phyloP scores from a whole-genome alignment of 2,888 invertebrate species.

The Cerastoderma edule region DNA sequence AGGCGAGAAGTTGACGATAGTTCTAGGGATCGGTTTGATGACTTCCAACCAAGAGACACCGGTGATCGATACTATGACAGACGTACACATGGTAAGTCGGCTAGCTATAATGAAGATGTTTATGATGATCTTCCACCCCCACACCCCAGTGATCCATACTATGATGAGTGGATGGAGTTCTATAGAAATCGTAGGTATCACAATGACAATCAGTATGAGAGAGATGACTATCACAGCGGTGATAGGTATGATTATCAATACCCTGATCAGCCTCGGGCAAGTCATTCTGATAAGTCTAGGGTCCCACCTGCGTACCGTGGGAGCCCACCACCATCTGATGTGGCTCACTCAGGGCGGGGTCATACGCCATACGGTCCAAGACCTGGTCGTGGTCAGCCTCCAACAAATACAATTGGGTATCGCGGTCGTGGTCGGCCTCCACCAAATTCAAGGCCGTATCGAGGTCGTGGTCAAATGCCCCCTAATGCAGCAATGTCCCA shows the following conservation, averaged over 20 bases:
- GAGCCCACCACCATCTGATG: constrained; percentile 7
- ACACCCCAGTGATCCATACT: constrained; percentile 21
- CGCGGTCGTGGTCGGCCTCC: no score
- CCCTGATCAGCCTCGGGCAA: not conserved
- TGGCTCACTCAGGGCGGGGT: no score
- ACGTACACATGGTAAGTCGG: no score
- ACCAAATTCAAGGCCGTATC: no score
- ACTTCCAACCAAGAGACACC: no score
- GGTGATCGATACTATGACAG: not conserved
- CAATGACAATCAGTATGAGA: no score
- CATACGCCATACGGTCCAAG: no score
- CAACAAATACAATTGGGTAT: no score
- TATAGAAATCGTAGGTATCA: constrained; percentile 3
- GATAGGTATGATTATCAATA: not conserved
- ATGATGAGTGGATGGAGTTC: constrained; percentile 22
- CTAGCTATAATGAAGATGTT: not conserved
- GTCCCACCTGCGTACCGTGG: not conserved
- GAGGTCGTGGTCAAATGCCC: no score
- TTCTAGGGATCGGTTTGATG: no score
- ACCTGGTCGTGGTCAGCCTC: no score
- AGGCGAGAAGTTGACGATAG: not conserved
- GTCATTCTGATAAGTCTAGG: not conserved
- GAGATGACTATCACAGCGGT: not conserved
- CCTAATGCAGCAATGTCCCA: no score
- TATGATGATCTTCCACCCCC: constrained; percentile 13